These are phyloP conservation scores for Heptranchias perlo DNA, from an alignment of 2,113 vertebrate genomes.

Conservation along the genomic window DNA sequence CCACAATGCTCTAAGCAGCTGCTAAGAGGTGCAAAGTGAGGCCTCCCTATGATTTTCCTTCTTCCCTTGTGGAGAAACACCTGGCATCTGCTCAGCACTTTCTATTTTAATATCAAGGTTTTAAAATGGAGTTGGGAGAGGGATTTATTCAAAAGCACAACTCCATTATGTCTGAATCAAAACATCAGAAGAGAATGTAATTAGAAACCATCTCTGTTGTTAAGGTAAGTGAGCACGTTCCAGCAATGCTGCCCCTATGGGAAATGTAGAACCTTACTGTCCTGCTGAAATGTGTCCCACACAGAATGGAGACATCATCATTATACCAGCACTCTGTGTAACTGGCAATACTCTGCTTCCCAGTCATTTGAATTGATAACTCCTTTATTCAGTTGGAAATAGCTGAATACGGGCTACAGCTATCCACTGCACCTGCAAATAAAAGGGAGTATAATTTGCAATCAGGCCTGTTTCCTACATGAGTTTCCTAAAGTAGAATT, in stretches of 20 bases:
- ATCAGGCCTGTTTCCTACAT: neutral
- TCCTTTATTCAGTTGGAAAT: neutral
- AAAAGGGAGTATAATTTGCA: neutral
- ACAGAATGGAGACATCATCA: neutral
- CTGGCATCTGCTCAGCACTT: slow-evolving; percentile 10
- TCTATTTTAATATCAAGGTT: slow-evolving; percentile 18
- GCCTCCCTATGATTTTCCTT: neutral
- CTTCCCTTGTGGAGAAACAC: neutral
- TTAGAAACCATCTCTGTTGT: neutral
- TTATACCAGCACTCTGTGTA: neutral
- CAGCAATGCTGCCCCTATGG: neutral
- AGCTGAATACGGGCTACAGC: neutral
- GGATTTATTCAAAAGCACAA: neutral
- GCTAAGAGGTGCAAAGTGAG: neutral
- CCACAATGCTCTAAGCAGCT: neutral
- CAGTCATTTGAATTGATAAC: neutral
- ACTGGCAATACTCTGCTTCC: neutral
- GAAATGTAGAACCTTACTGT: neutral
- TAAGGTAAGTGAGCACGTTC: neutral
- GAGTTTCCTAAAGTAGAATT: neutral
- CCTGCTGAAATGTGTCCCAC: neutral
- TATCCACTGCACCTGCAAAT: neutral
- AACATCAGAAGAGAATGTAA: neutral
- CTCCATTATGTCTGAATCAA: neutral
- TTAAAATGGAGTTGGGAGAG: neutral